These are phyloP conservation scores for Colaptes auratus DNA, from an alignment of 2,113 vertebrate species.

Conservation along the genomic window DNA sequence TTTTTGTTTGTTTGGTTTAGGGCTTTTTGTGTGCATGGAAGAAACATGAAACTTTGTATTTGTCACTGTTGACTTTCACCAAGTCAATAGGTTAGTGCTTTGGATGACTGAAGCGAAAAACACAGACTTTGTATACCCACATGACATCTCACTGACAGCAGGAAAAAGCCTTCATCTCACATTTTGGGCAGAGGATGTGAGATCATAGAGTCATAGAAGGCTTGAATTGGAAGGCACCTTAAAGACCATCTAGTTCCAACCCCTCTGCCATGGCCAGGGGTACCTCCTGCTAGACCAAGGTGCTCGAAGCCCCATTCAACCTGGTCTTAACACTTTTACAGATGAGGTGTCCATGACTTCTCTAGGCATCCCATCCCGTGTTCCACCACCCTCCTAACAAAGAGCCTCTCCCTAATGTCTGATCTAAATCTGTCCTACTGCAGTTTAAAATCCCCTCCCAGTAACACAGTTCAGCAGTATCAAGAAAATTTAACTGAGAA, in stretches of 20 bases:
- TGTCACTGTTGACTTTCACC: rapidly evolving
- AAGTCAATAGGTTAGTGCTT: background rate
- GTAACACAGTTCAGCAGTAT: background rate
- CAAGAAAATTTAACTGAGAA: background rate
- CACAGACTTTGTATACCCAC: background rate
- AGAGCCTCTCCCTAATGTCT: too few species aligned
- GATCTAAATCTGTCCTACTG: too few species aligned
- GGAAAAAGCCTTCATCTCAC: background rate
- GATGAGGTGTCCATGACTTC: too few species aligned
- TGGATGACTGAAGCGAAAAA: background rate
- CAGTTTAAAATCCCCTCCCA: background rate
- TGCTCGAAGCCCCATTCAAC: too few species aligned
- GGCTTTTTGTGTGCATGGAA: background rate
- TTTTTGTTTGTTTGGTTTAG: background rate
- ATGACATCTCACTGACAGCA: background rate
- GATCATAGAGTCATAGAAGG: too few species aligned
- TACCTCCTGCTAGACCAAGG: too few species aligned
- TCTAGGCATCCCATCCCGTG: too few species aligned
- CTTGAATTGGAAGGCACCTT: too few species aligned
- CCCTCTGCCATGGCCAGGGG: too few species aligned
- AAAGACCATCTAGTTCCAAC: too few species aligned
- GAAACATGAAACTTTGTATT: background rate
- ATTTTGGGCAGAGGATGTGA: background rate
- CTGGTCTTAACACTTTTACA: too few species aligned
- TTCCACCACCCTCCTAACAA: too few species aligned